Conservation (phyloP, 1,140 invertebrate genomes). For the Procambarus virginalis region DNA sequence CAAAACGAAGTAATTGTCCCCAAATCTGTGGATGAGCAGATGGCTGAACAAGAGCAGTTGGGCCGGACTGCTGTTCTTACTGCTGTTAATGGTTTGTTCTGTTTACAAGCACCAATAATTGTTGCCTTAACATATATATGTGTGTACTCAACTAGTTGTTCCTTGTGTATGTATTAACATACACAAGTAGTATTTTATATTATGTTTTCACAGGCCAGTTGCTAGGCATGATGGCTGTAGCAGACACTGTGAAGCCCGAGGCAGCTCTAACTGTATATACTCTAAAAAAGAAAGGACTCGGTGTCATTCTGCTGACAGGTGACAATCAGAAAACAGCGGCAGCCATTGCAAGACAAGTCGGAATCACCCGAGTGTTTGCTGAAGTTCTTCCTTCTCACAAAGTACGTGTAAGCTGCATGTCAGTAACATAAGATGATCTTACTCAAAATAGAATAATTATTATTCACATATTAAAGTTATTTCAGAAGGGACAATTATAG, state of each 20-base stretch:
- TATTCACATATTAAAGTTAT: no score
- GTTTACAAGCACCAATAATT: not conserved
- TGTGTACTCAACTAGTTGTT: no score
- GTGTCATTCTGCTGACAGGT: constrained; percentile 96
- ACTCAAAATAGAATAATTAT: no score
- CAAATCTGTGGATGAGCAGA: constrained; percentile 82
- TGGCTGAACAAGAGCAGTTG: constrained; percentile 88
- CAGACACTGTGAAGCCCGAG: constrained; percentile 96
- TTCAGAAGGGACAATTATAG: no score
- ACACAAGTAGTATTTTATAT: not conserved
- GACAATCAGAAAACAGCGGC: constrained; percentile 97
- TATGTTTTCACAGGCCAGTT: constrained; percentile 78
- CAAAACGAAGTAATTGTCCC: constrained; percentile 87
- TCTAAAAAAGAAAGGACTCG: constrained; percentile 92
- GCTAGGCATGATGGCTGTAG: constrained; percentile 88
- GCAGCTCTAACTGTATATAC: constrained; percentile 94
- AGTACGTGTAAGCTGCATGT: constrained; percentile 76
- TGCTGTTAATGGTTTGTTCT: constrained; percentile 84
- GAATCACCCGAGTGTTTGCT: constrained; percentile 94
- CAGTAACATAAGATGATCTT: not conserved
- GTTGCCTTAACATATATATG: no score
- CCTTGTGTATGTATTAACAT: no score
- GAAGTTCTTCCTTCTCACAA: constrained; percentile 99
- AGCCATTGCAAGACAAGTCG: constrained; percentile 95
- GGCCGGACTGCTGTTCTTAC: constrained; percentile 94